Base-by-base conservation (phyloP, 1,140 invertebrate genomes). In the Drosophila murphyi region DNA sequence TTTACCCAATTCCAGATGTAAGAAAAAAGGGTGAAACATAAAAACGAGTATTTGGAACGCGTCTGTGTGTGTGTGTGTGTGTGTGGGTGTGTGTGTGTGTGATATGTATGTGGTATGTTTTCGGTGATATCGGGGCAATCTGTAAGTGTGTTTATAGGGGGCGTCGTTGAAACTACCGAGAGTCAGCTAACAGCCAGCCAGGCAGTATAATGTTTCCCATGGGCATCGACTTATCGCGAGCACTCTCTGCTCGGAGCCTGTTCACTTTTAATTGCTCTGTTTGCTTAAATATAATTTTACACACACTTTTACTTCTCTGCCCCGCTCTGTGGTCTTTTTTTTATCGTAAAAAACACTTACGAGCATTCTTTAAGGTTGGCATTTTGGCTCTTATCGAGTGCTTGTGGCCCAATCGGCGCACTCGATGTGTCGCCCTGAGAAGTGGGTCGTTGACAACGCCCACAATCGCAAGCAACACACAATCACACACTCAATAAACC, bases 371-470 rank as follows among this genome's bases (percentile, higher is more conserved):
- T 70, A 63, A 68, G 32, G 45, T 70, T 74, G 54, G 60, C 57
- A 48, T 64, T 52, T 55, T 35, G 71, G 41, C 56, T 73, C 71
- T 73, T 74, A 74, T 74, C 72, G 12, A 48, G 3, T 12, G 39
- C 39, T 35, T 71, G 52, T 68, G 52, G 67, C 72, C 72, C 72
- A 75, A 75, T 75, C 72, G 68, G 45, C 31, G 57, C 43, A 47
- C 55, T 61, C 47, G 57, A 34, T 41, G 55, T 39, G 52, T 71
- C 39, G 68, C 54, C 60, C 68, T 75, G 72, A 68, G 72, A 75
- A 75, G 72, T 75, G 72, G 72, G 72, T 75, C 72, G 72, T 72
- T 57, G 68, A 75, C 73, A 72, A 76, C 73, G 73, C 73, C 73
- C 68, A 65, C 73, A 56, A 60, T 34, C 35, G 34, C 48, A 62